Base-by-base conservation (phyloP, 2,797 vertebrate species). In the Paedocypris micromegethes region DNA sequence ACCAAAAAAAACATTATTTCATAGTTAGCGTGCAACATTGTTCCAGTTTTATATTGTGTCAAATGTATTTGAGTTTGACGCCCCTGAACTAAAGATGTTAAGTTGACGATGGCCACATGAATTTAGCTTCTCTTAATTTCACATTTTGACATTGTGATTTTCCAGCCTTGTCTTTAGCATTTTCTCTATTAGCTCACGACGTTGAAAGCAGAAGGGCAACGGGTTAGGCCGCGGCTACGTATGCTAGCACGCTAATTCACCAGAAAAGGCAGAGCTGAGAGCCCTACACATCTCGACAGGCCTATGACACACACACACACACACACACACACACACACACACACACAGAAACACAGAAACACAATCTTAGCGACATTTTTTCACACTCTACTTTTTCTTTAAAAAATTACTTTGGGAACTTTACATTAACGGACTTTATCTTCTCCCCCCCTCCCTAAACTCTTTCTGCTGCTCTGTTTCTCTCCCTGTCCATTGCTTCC, bases 401-500 rank as follows among this genome's bases (percentile, higher is more conserved):
- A 41, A 45, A 66, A 42, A 63, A 43, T 55, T 52, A 6, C 58
- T 66, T 61, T 61, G 41, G 47, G 65, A 9, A 55, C 55, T 69
- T 54, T 68, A 38, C 50, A 69, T 75, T 75, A 75, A 73, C 60
- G 64, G 64, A 49, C 42, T 72, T 51, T 66, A 46, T 75, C 62
- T 63, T 70, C 42, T 57, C 5, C 48, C 53, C 62, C 66, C 67
- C 51, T 56, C 57, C 77, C 46, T 60, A 66, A 9, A 5, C 50
- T 64, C 73, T 76, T 5, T 62, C 51, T 69, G 46, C 68, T 38
- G 82, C 73, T 78, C 54, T 66, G 67, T 77, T 72, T 61, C 68
- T 75, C 83, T 83, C 77, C 82, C 79, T 82, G 77, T 68, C 74
- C 75, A 61, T 77, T 59, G 49, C 72, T 57, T 74, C 73, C 75